A percentile compares a stretch with the other conserved stretches of the same genome.
Conservation (phyloP, 30 jellyfish, hydroid and myxozoan genomes). For the Clytia hemisphaerica region DNA sequence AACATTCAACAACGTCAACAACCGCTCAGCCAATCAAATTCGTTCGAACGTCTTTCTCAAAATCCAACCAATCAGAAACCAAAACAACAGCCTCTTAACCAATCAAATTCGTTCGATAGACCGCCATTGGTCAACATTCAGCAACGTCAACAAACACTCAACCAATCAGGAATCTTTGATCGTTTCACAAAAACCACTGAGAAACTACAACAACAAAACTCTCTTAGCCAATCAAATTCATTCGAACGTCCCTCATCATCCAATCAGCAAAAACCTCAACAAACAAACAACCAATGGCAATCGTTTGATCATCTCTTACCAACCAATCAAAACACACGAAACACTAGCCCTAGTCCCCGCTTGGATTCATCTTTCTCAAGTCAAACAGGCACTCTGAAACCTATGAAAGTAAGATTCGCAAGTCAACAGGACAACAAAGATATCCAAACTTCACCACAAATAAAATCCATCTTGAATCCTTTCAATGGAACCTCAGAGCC, state of each 20-base stretch:
- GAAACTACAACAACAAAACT: not conserved
- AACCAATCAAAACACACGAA: too few species aligned
- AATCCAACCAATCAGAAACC: not conserved
- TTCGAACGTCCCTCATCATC: not conserved
- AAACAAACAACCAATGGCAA: not conserved
- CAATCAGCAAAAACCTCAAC: not conserved
- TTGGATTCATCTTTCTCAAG: too few species aligned
- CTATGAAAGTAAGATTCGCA: too few species aligned
- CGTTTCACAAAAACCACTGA: too few species aligned
- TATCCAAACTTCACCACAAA: too few species aligned
- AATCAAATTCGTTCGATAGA: not conserved
- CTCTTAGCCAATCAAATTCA: not conserved
- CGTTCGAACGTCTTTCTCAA: too few species aligned
- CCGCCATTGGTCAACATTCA: not conserved
- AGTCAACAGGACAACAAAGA: too few species aligned
- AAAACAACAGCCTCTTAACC: not conserved
- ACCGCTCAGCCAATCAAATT: not conserved
- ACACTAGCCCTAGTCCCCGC: too few species aligned
- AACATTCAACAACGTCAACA: not conserved
- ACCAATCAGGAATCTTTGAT: not conserved
- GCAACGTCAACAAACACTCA: not conserved
- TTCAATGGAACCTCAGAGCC: too few species aligned
- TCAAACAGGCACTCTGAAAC: too few species aligned
- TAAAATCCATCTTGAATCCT: too few species aligned
- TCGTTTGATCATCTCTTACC: too few species aligned